Evolutionary conservation across 2,797 vertebrate genomes (phyloP).

Genomic region (Meda fulgida): DNA sequence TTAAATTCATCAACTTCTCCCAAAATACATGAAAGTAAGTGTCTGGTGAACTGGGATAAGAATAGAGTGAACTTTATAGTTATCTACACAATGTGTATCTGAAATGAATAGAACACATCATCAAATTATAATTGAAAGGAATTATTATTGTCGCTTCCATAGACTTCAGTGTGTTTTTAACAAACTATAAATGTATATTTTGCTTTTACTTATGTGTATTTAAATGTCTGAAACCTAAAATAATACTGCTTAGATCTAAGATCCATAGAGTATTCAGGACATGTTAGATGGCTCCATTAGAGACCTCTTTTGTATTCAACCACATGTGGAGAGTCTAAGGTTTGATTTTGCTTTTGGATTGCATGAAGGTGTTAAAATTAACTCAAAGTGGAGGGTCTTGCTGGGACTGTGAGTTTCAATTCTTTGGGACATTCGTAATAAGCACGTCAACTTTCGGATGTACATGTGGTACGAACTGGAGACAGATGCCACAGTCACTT

Average conservation of each 20-base stretch:
- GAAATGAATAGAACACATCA: too few species aligned
- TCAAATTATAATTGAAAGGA: too few species aligned
- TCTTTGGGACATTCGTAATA: neutral
- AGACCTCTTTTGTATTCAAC: constrained; percentile 2
- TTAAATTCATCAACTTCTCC: too few species aligned
- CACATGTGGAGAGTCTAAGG: neutral
- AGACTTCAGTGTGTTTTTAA: too few species aligned
- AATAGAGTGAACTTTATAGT: too few species aligned
- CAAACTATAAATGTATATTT: too few species aligned
- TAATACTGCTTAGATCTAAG: neutral
- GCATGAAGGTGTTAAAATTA: neutral
- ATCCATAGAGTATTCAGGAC: neutral
- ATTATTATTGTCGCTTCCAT: too few species aligned
- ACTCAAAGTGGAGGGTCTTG: neutral
- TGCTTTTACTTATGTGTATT: too few species aligned
- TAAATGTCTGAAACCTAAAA: too few species aligned
- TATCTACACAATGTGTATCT: too few species aligned
- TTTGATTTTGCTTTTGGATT: constrained; percentile 4
- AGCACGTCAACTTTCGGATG: neutral
- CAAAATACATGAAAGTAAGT: too few species aligned
- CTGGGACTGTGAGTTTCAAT: neutral
- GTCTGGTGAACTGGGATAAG: too few species aligned
- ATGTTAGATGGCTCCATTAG: neutral
- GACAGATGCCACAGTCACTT: constrained; percentile 10
- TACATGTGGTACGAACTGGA: neutral